These are phyloP conservation scores for Pyrrhia umbra DNA, from an alignment of 2,888 invertebrate species.

Conservation along the genomic window DNA sequence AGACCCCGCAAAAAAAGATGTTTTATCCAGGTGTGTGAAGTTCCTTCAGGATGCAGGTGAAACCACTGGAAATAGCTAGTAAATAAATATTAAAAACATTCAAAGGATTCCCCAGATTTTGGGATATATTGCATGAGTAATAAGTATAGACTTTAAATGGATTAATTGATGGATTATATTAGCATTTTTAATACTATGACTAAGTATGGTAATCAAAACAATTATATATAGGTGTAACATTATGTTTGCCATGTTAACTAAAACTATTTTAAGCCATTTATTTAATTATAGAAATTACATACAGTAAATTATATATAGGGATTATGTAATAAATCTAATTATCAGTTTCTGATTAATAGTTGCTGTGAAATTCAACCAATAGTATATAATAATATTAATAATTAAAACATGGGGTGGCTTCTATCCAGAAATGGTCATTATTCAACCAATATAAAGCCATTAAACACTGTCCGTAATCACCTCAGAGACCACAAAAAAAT, in stretches of 20 bases:
- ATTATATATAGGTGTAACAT: constrained; percentile 10
- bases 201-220: constrained; percentile 35
- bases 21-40: too few species aligned
- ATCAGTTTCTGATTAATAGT: neutral
- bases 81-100: neutral
- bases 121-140: constrained; percentile 9
- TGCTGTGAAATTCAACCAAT: too few species aligned
- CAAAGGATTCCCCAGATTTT: constrained; percentile 19
- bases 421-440: too few species aligned
- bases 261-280: neutral
- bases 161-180: constrained; percentile 30
- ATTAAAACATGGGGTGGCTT: neutral
- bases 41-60: too few species aligned
- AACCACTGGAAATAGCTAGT: too few species aligned
- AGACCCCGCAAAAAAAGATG: too few species aligned
- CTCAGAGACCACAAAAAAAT: neutral
- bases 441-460: neutral
- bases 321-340: too few species aligned
- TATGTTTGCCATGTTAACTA: constrained; percentile 3
- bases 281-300: constrained; percentile 3
- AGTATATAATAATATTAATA: too few species aligned
- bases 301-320: too few species aligned
- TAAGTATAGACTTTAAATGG: neutral
- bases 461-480: too few species aligned
- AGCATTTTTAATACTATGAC: constrained; percentile 33